A percentile compares a stretch with the other conserved stretches of the same genome.
phyloP scores from a whole-genome alignment of 2,888 invertebrate species.

The Drosophila acutilabella region DNA sequence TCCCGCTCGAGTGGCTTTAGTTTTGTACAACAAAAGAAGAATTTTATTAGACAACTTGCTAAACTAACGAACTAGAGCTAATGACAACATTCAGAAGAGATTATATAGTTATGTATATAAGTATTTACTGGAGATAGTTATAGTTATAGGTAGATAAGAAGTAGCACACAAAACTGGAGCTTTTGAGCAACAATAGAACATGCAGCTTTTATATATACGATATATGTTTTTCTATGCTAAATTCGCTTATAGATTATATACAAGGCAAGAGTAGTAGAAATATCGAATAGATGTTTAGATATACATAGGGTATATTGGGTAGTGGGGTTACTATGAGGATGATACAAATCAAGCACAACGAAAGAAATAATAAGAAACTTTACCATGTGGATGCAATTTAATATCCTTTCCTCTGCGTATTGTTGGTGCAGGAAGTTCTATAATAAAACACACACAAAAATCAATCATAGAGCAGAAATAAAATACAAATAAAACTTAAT shows the following conservation, averaged over 20 bases:
- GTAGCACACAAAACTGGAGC: slow-evolving; percentile 39
- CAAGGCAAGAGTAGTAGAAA: slow-evolving; percentile 36
- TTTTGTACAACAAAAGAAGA: background rate
- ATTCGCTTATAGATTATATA: slow-evolving; percentile 36
- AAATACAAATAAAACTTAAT: slow-evolving; percentile 25
- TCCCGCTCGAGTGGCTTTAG: slow-evolving; percentile 96
- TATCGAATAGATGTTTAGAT: slow-evolving; percentile 10
- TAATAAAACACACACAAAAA: slow-evolving; percentile 74
- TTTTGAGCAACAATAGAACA: slow-evolving; percentile 52
- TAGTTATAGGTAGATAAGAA: slow-evolving; percentile 27
- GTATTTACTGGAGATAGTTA: slow-evolving; percentile 22
- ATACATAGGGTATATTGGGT: slow-evolving; percentile 27
- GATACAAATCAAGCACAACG: slow-evolving; percentile 61
- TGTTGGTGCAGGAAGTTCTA: slow-evolving; percentile 84
- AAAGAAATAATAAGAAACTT: slow-evolving; percentile 68
- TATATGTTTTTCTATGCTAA: background rate
- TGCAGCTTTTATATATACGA: slow-evolving; percentile 51
- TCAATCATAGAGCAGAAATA: slow-evolving; percentile 33
- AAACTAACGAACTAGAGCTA: background rate
- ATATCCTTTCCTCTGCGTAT: slow-evolving; percentile 85
- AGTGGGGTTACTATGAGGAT: slow-evolving; percentile 18
- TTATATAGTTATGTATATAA: slow-evolving; percentile 30
- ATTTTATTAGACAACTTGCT: slow-evolving; percentile 20
- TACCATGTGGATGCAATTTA: slow-evolving; percentile 85
- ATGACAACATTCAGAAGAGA: slow-evolving; percentile 64